Evolutionary conservation across 2,113 vertebrate species (phyloP), one percentile per base, ranked within the genome.

Genomic region (Gopherus flavomarginatus): DNA sequence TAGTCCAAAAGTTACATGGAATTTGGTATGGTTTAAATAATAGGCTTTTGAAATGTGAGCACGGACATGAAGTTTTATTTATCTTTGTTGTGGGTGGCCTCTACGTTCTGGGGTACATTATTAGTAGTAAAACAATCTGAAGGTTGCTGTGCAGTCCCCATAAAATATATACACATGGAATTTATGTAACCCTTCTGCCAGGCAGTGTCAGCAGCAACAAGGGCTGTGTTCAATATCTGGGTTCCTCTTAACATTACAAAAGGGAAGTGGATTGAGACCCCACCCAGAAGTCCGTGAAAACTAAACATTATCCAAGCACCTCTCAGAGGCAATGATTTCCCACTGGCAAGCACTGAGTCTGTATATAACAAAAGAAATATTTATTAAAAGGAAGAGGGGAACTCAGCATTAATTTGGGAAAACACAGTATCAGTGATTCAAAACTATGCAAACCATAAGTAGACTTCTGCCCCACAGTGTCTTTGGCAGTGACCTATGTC

Each of bases 31-130:
- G 62, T 91, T 96, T 96, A 91, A 94, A 90, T 38, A 90, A 62
- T 1, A 94, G 8, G 4, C 19, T 86, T 96, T 81, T 89, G 91
- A 93, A 97, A 79, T 42, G 54, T 7, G 85, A 72, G 81, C 49
- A 78, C 81, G 26, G 85, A 90, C 94, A 97, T 56, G 35, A 90
- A 95, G 42, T 62, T 88, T n/a, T 93, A 50, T 91, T 93, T 92
- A 81, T 89, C 90, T 87, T 80, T 94, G 87, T 29, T 42, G 80
- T 44, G 91, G 8, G 2, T 87, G 4, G 44, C 69, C 88, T 93
- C 89, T 26, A 49, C 85, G 83, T 11, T 81, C n/a, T 87, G 44
- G 59, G 56, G 14, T 79, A 93, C 47, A 11, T 78, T 95, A 81
- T 47, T 92, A 87, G 81, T 83, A 82, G 84, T 83, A 95, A 96